A percentile compares a stretch with the other conserved stretches of the same genome.
These are phyloP conservation scores for Sphinx pinastri DNA, from an alignment of 2,888 invertebrate species.

Conservation along the genomic window DNA sequence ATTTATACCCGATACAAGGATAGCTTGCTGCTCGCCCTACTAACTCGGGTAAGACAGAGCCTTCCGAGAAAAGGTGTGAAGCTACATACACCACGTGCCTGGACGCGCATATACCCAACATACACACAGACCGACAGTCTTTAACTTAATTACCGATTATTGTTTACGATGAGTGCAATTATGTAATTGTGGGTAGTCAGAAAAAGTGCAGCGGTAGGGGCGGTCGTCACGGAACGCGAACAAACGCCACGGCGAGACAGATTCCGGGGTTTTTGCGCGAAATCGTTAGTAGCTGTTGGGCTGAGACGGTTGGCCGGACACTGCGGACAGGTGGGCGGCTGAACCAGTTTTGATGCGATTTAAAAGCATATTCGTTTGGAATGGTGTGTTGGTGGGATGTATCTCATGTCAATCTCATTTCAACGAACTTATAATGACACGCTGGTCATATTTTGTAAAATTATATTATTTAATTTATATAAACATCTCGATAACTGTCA, in stretches of 20 bases:
- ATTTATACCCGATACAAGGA: neutral
- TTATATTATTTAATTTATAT: too few species aligned
- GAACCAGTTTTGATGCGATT: too few species aligned
- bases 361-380: too few species aligned
- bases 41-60: neutral
- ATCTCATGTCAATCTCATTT: too few species aligned
- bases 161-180: conserved; percentile 22
- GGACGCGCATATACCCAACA: neutral
- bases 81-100: neutral
- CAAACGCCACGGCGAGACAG: conserved; percentile 37
- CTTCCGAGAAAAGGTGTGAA: conserved; percentile 1
- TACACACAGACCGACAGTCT: conserved; percentile 16
- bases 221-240: conserved; percentile 37
- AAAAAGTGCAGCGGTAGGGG: conserved; percentile 20
- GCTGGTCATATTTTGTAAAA: too few species aligned
- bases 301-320: neutral
- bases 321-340: neutral
- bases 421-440: too few species aligned
- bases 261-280: conserved; percentile 26
- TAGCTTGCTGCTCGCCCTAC: neutral
- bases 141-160: conserved; percentile 19
- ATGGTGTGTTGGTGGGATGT: too few species aligned
- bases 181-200: conserved; percentile 20
- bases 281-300: conserved; percentile 1
- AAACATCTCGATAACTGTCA: too few species aligned